Evolutionary conservation across 2,797 vertebrate species (phyloP).

Genomic region (Eospalax fontanierii): DNA sequence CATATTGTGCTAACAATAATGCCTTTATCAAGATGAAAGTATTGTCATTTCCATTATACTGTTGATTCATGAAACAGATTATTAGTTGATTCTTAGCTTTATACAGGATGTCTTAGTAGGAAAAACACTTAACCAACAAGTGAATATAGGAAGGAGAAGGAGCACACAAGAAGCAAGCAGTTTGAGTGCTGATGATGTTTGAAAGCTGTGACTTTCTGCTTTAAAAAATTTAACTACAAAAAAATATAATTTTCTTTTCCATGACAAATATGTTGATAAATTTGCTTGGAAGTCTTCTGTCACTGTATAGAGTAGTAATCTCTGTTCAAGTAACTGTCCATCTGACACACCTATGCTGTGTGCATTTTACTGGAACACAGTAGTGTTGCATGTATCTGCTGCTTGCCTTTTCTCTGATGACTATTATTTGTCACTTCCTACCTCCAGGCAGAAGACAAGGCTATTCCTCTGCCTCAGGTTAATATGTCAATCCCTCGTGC

Average conservation of each 20-base stretch:
- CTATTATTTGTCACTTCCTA: slow-evolving; percentile 66
- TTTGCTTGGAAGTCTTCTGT: slow-evolving; percentile 66
- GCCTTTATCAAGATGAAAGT: slow-evolving; percentile 43
- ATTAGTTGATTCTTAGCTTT: slow-evolving; percentile 25
- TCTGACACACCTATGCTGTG: neutral
- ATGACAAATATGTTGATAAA: slow-evolving; percentile 47
- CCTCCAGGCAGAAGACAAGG: slow-evolving; percentile 7
- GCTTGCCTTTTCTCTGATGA: slow-evolving; percentile 14
- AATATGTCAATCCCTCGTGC: slow-evolving; percentile 10
- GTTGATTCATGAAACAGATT: slow-evolving; percentile 48
- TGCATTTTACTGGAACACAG: slow-evolving; percentile 17
- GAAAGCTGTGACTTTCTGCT: neutral
- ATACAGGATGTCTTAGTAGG: neutral
- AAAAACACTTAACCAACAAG: neutral
- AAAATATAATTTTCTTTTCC: slow-evolving; percentile 32
- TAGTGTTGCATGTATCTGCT: slow-evolving; percentile 64
- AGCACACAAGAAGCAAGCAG: slow-evolving; percentile 9
- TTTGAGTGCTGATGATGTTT: neutral
- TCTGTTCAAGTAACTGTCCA: slow-evolving; percentile 62
- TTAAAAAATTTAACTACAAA: slow-evolving; percentile 26
- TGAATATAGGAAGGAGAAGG: neutral
- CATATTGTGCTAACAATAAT: slow-evolving; percentile 12
- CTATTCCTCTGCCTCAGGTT: slow-evolving; percentile 54
- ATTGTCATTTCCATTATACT: neutral
- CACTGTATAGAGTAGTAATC: slow-evolving; percentile 55